A percentile compares a stretch with the other conserved stretches of the same genome.
Evolutionary conservation across 2,797 vertebrate species (phyloP).

Genomic region (Pempheris klunzingeri): DNA sequence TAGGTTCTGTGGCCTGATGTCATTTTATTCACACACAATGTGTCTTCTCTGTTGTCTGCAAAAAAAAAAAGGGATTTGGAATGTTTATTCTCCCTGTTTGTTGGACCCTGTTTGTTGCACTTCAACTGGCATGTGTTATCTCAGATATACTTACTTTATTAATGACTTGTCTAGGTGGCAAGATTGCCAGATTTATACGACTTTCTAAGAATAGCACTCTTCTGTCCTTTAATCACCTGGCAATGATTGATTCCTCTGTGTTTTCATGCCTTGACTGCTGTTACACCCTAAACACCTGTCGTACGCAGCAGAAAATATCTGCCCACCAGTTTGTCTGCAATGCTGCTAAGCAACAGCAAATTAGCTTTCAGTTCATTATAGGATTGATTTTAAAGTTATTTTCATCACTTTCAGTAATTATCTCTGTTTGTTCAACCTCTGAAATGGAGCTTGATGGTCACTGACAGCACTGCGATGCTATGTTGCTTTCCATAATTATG

Average conservation of each 20-base stretch:
- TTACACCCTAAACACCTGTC: slow-evolving; percentile 41
- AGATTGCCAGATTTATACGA: slow-evolving; percentile 4
- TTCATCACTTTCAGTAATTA: slow-evolving; percentile 3
- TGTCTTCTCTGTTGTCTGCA: neutral
- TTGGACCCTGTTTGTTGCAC: neutral
- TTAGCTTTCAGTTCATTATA: neutral
- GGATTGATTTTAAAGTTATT: slow-evolving; percentile 22
- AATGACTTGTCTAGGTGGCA: neutral
- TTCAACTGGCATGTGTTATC: neutral
- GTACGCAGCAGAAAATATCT: slow-evolving; percentile 29
- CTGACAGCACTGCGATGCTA: neutral
- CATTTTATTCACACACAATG: slow-evolving; percentile 16
- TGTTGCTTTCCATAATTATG: neutral
- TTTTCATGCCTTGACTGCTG: slow-evolving; percentile 19
- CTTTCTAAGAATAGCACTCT: slow-evolving; percentile 5
- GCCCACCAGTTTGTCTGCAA: neutral
- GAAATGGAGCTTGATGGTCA: neutral
- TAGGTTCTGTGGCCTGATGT: slow-evolving; percentile 6
- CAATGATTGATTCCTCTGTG: slow-evolving; percentile 36
- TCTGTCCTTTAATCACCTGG: slow-evolving; percentile 27
- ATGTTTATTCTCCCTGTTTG: slow-evolving; percentile 18
- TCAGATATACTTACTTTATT: neutral
- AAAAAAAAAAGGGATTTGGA: slow-evolving; percentile 5
- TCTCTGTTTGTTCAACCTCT: neutral
- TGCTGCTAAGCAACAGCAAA: slow-evolving; percentile 54